A percentile compares a stretch with the other conserved stretches of the same genome.
Evolutionary conservation across 2,888 invertebrate species (phyloP).

Genomic region (Agrotis puta): DNA sequence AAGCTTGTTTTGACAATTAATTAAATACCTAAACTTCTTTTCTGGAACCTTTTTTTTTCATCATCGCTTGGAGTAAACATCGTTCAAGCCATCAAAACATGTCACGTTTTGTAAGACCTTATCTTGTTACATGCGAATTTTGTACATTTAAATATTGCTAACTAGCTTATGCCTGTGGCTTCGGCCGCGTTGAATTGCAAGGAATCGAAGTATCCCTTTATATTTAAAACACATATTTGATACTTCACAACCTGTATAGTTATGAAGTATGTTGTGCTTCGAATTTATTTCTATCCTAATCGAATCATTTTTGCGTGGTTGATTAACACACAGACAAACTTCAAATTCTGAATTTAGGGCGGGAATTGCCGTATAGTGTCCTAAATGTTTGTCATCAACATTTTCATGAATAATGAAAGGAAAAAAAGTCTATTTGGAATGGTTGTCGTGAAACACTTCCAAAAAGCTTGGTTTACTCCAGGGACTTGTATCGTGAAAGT

Average conservation of each 20-base stretch:
- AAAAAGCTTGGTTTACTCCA: conserved; percentile 41
- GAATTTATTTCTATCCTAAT: no score
- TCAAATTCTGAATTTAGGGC: neutral
- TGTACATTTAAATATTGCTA: neutral
- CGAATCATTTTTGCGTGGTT: no score
- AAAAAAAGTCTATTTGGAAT: conserved; percentile 17
- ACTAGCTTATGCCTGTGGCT: no score
- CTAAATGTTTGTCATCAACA: conserved; percentile 14
- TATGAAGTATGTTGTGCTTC: no score
- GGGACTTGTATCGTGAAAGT: conserved; percentile 48
- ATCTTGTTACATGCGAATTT: conserved; percentile 1
- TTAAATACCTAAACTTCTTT: neutral
- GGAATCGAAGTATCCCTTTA: no score
- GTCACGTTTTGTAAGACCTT: conserved; percentile 18
- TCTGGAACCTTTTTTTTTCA: conserved; percentile 14
- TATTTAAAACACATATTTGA: no score
- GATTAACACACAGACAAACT: no score
- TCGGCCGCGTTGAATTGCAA: no score
- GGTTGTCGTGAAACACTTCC: conserved; percentile 29
- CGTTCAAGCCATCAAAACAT: conserved; percentile 16
- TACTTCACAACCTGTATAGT: no score
- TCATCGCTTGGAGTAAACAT: neutral
- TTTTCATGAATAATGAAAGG: conserved; percentile 22
- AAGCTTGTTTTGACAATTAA: conserved; percentile 23
- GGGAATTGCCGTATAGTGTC: neutral